Evolutionary conservation across 2,797 vertebrate species (phyloP), one percentile per base, ranked within the genome.

Genomic region (Tragopan temminckii): DNA sequence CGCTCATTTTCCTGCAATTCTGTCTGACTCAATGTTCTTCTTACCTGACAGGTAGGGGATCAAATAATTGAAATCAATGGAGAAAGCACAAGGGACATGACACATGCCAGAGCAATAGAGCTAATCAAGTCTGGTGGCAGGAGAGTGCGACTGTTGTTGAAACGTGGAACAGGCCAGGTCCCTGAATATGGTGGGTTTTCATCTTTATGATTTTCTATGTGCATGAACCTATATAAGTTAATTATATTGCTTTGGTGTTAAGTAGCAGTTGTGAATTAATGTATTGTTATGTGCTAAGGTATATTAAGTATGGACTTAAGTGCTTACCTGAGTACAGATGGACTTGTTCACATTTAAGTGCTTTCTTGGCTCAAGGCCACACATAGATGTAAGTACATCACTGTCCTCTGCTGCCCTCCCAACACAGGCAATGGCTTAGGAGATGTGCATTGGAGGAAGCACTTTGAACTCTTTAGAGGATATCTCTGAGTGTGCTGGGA

Each of bases 61-160:
- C 99, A 99, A 97, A 99, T 99, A 97, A 99, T 99, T 88, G 99
- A 99, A 98, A 99, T 99, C 97, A 99, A 99, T 68, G 99, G 99
- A 71, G 99, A 99, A 96, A 99, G 97, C 97, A 99, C 99, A 75
- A 98, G 99, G 89, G 99, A 99, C 97, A 99, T 99, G 99, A 99
- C 98, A 38, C 99, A 99, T 35, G 98, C 98, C 97, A 98, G 98
- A 93, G 99, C 99, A 90, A 99, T 99, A 95, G 99, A 99, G 97
- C 98, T 99, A 95, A 99, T 99, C 98, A 99, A 99, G 96, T 99
- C 99, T 1, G 99, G 99, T 48, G 99, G 99, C 87, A 97, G 99
- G 55, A 98, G 99, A 80, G 99, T 99, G 36, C 98, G 99, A 57
- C 98, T 99, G 45, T 97, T 99, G 83, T 98, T 99, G 66, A 99